These are phyloP conservation scores for Malacosoma neustria DNA, from an alignment of 2,888 invertebrate species.

Conservation along the genomic window DNA sequence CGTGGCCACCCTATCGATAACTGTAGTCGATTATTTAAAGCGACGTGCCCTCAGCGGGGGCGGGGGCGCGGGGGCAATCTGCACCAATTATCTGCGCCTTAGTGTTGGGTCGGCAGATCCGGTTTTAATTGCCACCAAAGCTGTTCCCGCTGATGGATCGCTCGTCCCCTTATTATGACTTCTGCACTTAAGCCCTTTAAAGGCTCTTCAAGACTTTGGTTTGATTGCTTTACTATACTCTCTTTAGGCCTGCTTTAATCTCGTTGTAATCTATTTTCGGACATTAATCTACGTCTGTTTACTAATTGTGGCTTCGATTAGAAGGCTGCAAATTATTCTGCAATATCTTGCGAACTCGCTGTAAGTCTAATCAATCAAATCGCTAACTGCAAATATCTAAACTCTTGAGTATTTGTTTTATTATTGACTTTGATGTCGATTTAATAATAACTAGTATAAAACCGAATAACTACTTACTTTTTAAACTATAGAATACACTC, in stretches of 20 bases:
- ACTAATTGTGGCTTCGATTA: too few relatives aligned
- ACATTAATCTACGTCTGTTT: too few relatives aligned
- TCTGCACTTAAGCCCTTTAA: not conserved
- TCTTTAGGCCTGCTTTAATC: not conserved
- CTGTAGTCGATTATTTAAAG: conserved; percentile 63
- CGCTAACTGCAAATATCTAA: too few relatives aligned
- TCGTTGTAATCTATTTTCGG: not conserved
- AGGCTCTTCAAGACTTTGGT: not conserved
- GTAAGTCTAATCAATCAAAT: too few relatives aligned
- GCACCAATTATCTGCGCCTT: conserved; percentile 52
- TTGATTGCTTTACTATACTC: not conserved
- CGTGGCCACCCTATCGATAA: conserved; percentile 32
- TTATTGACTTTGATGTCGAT: too few relatives aligned
- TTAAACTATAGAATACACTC: too few relatives aligned
- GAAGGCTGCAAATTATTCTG: too few relatives aligned
- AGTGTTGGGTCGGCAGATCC: conserved; percentile 29
- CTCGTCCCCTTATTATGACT: not conserved
- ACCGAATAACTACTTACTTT: too few relatives aligned
- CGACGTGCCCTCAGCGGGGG: conserved; percentile 48
- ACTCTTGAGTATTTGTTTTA: too few relatives aligned
- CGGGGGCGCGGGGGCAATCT: conserved; percentile 48
- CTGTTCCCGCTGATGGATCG: not conserved
- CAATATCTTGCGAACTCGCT: too few relatives aligned
- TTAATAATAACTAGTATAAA: too few relatives aligned
- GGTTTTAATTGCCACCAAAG: conserved; percentile 30